Conservation (phyloP, 2,113 vertebrate genomes). For the Mastomys natalensis region DNA sequence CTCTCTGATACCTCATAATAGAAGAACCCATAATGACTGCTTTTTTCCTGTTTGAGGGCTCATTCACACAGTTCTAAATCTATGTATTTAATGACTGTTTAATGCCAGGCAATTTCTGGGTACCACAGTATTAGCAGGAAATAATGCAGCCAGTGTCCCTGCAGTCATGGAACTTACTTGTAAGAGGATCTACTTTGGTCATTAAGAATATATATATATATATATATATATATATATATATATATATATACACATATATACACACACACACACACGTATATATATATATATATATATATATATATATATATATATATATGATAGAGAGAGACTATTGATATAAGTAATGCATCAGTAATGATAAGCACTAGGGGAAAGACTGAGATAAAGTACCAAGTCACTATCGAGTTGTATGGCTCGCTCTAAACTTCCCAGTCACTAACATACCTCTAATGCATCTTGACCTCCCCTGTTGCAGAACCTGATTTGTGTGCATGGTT, state of each 20-base stretch:
- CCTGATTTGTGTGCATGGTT: background rate
- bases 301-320: too few relatives aligned
- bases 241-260: too few relatives aligned
- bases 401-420: rapidly evolving
- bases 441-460: background rate
- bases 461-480: background rate
- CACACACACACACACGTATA: too few relatives aligned
- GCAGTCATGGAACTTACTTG: background rate
- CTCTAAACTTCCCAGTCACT: background rate
- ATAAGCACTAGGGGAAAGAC: background rate
- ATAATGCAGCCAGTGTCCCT: background rate
- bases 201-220: background rate
- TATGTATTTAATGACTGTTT: background rate
- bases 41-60: background rate
- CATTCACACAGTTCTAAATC: background rate
- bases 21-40: background rate
- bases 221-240: too few relatives aligned
- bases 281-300: too few relatives aligned
- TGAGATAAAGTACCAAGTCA: background rate
- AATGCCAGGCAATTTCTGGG: background rate
- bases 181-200: background rate
- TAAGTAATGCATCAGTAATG: background rate
- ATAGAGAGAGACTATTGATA: background rate
- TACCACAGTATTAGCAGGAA: background rate
- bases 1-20: background rate